A percentile compares a stretch with the other conserved stretches of the same genome.
These are phyloP conservation scores for Habropoda laboriosa DNA, from an alignment of 1,140 invertebrate species.

Conservation along the genomic window DNA sequence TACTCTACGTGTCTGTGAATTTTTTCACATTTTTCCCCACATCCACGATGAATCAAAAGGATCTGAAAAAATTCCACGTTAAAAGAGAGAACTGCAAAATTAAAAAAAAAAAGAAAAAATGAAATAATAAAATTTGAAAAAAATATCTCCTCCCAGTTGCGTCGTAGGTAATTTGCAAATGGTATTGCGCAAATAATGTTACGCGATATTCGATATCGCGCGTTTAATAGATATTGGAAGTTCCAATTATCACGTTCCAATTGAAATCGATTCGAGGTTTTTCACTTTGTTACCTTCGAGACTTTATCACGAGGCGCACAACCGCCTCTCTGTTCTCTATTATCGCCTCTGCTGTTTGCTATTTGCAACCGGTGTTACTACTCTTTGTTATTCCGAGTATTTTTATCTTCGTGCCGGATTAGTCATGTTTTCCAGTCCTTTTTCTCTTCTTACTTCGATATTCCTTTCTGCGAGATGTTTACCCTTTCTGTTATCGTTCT, in stretches of 20 bases:
- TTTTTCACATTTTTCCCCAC: no score
- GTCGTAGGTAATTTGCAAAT: no score
- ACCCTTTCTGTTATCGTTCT: neutral
- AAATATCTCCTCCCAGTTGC: no score
- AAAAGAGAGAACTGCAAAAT: no score
- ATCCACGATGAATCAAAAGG: no score
- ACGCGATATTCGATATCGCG: no score
- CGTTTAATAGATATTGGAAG: neutral
- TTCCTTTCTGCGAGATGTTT: neutral
- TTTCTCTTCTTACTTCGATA: neutral
- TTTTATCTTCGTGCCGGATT: neutral
- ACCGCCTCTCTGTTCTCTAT: neutral
- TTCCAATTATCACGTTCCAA: neutral
- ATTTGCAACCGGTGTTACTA: neutral
- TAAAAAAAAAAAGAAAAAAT: no score
- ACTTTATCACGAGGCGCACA: neutral
- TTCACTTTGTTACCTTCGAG: neutral
- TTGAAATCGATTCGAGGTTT: neutral
- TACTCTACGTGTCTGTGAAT: no score
- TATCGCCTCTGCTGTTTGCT: neutral
- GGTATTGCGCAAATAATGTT: no score
- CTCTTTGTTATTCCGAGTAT: neutral
- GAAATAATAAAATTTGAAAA: no score
- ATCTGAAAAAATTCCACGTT: no score
- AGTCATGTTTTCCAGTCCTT: neutral